phyloP scores from a whole-genome alignment of 35 echinoderm and acorn worm species.

The Heliocidaris erythrogramma region DNA sequence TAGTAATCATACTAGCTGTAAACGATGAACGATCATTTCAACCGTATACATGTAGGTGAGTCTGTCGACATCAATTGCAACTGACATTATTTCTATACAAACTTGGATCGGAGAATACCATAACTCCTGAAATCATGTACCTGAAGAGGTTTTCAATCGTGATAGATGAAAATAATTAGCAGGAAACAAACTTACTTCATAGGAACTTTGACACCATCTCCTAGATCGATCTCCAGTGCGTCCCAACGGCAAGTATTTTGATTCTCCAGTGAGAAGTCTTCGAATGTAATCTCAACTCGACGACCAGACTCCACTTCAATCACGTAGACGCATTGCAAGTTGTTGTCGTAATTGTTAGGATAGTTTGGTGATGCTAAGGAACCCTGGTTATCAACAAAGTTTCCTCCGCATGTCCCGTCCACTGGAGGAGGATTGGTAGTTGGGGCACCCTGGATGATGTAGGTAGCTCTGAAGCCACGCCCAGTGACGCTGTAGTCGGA shows the following conservation, averaged over 20 bases:
- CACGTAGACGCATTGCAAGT: conserved; percentile 17
- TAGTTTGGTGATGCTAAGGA: conserved; percentile 39
- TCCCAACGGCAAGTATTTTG: conserved; percentile 3
- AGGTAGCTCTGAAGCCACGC: conserved; percentile 47
- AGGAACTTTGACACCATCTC: conserved; percentile 32
- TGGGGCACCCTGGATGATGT: conserved; percentile 3
- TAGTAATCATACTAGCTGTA: no score
- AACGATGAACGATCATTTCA: no score
- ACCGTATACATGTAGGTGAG: no score
- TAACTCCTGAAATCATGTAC: neutral
- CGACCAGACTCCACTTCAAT: conserved; percentile 20
- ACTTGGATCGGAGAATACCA: neutral
- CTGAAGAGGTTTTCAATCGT: neutral
- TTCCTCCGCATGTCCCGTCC: conserved; percentile 34
- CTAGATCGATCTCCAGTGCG: neutral
- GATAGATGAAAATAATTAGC: neutral
- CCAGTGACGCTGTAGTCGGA: conserved; percentile 37
- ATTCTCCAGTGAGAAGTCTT: neutral
- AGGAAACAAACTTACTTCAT: conserved; percentile 35
- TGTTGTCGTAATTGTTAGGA: conserved; percentile 22
- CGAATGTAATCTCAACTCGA: conserved; percentile 29
- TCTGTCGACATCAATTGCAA: neutral
- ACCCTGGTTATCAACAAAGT: neutral
- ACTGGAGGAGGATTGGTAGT: neutral
- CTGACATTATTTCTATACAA: neutral